Evolutionary conservation across 1,140 invertebrate species (phyloP), one percentile per base, ranked within the genome.

Genomic region (Polyergus mexicanus): DNA sequence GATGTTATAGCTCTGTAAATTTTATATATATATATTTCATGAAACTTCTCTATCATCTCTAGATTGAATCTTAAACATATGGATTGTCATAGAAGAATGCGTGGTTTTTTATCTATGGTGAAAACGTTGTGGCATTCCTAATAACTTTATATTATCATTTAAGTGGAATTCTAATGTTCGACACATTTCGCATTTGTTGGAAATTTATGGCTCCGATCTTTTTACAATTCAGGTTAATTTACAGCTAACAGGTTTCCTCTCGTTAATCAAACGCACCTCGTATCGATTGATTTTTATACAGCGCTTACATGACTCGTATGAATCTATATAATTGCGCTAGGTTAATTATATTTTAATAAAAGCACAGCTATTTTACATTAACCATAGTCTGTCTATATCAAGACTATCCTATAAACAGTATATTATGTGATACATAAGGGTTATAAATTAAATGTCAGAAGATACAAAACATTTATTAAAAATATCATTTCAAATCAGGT

Each of bases 231-330:
- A 10, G 16, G 10, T 22, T 56, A 69, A 80, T 69, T 69, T 69
- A 69, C 32, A 56, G 16, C 44, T 51, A 13, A 11, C n/a, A 13
- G 16, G 38, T 80, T 78, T 69, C 44, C 16, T 16, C 35, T 69
- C 63, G 65, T 69, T 69, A 80, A 69, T 80, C 32, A 56, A 80
- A 3, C 35, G 35, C 35, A 10, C 25, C 19, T 22, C 11, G 10
- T 58, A 80, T 80, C 51, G 63, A 10, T 22, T 28, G 25, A 16
- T 69, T 41, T 80, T 80, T 44, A 80, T 69, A 47, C n/a, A 13
- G 1, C 60, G 41, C n/a, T 22, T n/a, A 69, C 22, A 35, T 10
- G 75, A 63, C 44, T 32, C 10, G 22, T 8, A 8, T 54, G 65
- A 38, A 56, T 38, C 44, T 68, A n/a, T n/a, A n/a, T n/a, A 56